Percentiles rank a stretch among this genome's conserved stretches.
Conservation (phyloP, 2,888 invertebrate genomes). For the Merodon equestris region DNA sequence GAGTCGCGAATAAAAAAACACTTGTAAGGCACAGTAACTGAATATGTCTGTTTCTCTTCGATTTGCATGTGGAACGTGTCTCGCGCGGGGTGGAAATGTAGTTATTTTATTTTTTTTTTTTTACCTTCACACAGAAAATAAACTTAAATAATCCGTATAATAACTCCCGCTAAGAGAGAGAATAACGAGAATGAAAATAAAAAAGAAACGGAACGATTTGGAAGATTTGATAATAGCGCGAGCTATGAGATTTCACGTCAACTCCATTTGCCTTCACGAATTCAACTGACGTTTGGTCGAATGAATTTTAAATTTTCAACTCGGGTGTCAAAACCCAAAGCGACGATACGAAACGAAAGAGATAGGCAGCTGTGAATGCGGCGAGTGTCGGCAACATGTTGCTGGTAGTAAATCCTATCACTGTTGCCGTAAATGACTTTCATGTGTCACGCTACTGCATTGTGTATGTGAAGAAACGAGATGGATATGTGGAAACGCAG, state of each 20-base stretch:
- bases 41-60: conserved; percentile 28
- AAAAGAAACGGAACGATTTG: conserved; percentile 47
- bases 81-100: conserved; percentile 16
- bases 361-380: too few species aligned
- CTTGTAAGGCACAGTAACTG: conserved; percentile 38
- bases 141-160: conserved; percentile 4
- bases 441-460: too few species aligned
- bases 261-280: conserved; percentile 36
- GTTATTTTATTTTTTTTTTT: conserved; percentile 14
- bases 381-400: too few species aligned
- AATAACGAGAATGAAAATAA: conserved; percentile 42
- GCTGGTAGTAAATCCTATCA: too few species aligned
- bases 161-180: conserved; percentile 14
- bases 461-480: too few species aligned
- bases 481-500: too few species aligned
- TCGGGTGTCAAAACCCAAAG: conserved; percentile 6
- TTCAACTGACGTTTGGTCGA: conserved; percentile 60
- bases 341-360: too few species aligned
- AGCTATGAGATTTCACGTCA: conserved; percentile 49
- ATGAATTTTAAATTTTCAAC: conserved; percentile 63
- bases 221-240: conserved; percentile 52
- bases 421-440: too few species aligned
- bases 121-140: too few species aligned
- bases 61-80: conserved; percentile 39
- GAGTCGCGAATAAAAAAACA: conserved; percentile 10